Percentiles rank a stretch among this genome's conserved stretches.
phyloP scores from a whole-genome alignment of 2,113 vertebrate species.

The Tringa solitaria region DNA sequence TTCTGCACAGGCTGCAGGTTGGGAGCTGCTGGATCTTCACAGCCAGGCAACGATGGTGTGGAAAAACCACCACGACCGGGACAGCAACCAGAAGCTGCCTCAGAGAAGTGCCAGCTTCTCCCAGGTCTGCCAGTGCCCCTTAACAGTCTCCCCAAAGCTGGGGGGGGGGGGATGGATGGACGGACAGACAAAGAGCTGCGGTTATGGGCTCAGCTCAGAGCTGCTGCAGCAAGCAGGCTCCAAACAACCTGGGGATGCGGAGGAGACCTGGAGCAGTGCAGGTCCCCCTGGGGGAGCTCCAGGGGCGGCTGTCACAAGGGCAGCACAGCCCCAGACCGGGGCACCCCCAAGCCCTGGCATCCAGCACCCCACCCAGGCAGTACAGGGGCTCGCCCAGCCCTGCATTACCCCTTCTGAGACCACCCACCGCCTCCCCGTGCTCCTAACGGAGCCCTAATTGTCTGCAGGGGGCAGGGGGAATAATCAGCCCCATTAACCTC shows the following conservation, averaged over 20 bases:
- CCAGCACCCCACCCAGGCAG: rapidly evolving
- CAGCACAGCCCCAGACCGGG: not conserved
- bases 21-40: not conserved
- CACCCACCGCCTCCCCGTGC: not conserved
- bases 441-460: not conserved
- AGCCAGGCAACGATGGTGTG: rapidly evolving
- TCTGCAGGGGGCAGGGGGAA: too few relatives aligned
- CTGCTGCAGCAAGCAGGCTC: not conserved
- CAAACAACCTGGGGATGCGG: rapidly evolving
- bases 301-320: not conserved
- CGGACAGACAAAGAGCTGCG: too few relatives aligned
- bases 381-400: not conserved
- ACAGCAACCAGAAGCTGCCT: not conserved
- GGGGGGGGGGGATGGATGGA: too few relatives aligned
- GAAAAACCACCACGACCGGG: not conserved
- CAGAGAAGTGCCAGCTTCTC: not conserved
- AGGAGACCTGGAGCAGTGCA: not conserved
- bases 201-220: not conserved
- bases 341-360: not conserved
- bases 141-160: not conserved
- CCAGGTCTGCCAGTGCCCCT: not conserved
- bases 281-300: not conserved
- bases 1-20: rapidly evolving
- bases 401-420: not conserved
- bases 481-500: not conserved